Conservation (phyloP, 1,140 invertebrate species). For the Penaeus chinensis region DNA sequence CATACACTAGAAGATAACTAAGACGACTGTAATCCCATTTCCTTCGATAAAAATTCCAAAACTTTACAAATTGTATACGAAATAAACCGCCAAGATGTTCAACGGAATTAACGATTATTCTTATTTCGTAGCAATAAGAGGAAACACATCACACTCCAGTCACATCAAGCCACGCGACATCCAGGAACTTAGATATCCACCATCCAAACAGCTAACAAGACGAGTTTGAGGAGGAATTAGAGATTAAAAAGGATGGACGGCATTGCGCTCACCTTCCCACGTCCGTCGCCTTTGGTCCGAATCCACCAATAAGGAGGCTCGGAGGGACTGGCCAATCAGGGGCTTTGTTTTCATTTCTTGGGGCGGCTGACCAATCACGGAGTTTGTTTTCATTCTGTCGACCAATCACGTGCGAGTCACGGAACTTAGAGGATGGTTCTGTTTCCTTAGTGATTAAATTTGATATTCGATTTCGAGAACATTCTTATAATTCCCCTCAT, state of each 20-base stretch:
- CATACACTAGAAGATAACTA: too few relatives aligned
- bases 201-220: neutral
- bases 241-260: neutral
- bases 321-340: neutral
- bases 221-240: neutral
- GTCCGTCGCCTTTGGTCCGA: neutral
- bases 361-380: neutral
- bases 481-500: neutral
- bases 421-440: neutral
- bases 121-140: too few relatives aligned
- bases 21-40: too few relatives aligned
- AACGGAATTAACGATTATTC: too few relatives aligned
- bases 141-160: too few relatives aligned
- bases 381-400: too few relatives aligned
- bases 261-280: neutral
- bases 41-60: too few relatives aligned
- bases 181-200: too few relatives aligned
- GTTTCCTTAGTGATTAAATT: neutral
- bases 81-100: too few relatives aligned
- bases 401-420: neutral
- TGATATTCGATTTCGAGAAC: neutral
- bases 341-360: conserved; percentile 26
- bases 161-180: too few relatives aligned
- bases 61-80: too few relatives aligned
- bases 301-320: conserved; percentile 18